Percentiles rank a stretch among this genome's conserved stretches.
These are phyloP conservation scores for Distichodus sexfasciatus DNA, from an alignment of 2,797 vertebrate genomes.

Conservation along the genomic window DNA sequence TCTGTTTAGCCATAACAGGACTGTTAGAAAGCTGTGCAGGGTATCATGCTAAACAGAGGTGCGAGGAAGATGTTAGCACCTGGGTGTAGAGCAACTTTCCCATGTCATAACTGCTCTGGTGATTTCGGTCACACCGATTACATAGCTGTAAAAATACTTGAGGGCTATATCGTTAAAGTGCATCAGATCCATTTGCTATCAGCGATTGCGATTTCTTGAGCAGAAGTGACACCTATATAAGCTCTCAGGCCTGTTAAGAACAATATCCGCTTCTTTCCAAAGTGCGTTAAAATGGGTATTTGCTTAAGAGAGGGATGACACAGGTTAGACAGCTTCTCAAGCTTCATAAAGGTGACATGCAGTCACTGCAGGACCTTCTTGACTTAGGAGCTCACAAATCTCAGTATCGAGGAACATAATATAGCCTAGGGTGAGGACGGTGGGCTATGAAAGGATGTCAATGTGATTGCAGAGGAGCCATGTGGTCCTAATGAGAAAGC, in stretches of 20 bases:
- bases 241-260: constrained; percentile 36
- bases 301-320: constrained; percentile 29
- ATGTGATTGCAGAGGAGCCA: constrained; percentile 37
- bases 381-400: background rate
- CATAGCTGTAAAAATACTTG: constrained; percentile 53
- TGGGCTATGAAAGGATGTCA: constrained; percentile 19
- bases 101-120: constrained; percentile 47
- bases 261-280: constrained; percentile 42
- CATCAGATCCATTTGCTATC: constrained; percentile 28
- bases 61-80: constrained; percentile 47
- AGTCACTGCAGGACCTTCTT: background rate
- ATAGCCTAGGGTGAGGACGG: background rate
- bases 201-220: constrained; percentile 19
- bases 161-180: constrained; percentile 20
- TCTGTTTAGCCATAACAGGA: constrained; percentile 7
- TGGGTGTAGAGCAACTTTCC: constrained; percentile 55
- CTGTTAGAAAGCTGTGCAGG: constrained; percentile 51
- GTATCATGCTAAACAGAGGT: constrained; percentile 51
- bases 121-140: constrained; percentile 53
- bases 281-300: constrained; percentile 29
- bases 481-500: constrained; percentile 54
- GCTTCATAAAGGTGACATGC: constrained; percentile 18
- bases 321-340: constrained; percentile 32
- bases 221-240: constrained; percentile 48
- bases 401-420: background rate